Evolutionary conservation across 2,888 invertebrate species (phyloP).

Genomic region (Morpho achilles): DNA sequence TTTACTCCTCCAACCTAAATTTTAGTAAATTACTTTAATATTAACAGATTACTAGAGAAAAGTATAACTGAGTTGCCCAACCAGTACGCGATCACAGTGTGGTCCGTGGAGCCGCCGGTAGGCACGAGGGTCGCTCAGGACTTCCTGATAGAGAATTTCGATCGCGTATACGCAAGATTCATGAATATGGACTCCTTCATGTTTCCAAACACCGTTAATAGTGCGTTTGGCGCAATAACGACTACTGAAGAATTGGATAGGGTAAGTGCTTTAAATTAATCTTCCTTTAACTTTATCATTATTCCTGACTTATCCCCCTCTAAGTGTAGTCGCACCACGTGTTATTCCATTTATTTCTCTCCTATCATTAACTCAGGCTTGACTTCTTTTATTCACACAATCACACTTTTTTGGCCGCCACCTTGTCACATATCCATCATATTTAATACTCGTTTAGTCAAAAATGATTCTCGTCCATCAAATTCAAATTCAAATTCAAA

Average conservation of each 20-base stretch:
- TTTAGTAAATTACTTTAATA: neutral
- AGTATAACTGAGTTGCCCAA: constrained; percentile 58
- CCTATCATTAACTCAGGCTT: neutral
- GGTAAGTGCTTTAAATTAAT: constrained; percentile 34
- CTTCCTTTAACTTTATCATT: neutral
- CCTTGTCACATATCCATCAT: too few species aligned
- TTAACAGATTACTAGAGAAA: constrained; percentile 56
- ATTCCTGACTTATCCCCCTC: neutral
- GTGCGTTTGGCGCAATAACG: constrained; percentile 59
- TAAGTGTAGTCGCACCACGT: too few species aligned
- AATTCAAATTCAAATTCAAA: too few species aligned
- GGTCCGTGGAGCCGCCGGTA: constrained; percentile 54
- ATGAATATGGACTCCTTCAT: constrained; percentile 59
- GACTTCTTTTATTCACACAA: neutral
- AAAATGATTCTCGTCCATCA: neutral
- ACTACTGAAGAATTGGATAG: constrained; percentile 49
- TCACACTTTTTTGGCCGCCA: neutral
- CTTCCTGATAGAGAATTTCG: constrained; percentile 86
- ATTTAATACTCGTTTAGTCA: too few species aligned
- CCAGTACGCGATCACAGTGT: constrained; percentile 59
- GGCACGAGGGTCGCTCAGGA: constrained; percentile 86
- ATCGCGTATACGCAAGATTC: constrained; percentile 68
- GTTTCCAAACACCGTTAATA: constrained; percentile 53
- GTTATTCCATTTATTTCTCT: neutral
- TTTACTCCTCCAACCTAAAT: too few species aligned